Evolutionary conservation across 2,888 invertebrate genomes (phyloP), one percentile per base, ranked within the genome.

Genomic region (Drosophila borborema): DNA sequence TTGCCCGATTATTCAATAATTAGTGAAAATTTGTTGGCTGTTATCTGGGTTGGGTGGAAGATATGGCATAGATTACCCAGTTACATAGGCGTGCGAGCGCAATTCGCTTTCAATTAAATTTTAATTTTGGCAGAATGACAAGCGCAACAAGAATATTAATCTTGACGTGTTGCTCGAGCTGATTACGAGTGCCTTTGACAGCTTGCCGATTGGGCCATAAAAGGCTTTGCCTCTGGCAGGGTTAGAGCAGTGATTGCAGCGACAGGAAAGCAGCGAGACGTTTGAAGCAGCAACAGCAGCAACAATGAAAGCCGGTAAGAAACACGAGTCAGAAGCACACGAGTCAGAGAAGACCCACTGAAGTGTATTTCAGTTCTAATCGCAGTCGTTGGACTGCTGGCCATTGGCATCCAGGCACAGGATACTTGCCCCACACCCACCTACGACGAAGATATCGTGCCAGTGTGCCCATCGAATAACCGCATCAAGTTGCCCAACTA

Each of bases 61-160:
- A 64, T 61, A 8, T 31, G 55, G 41, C 20, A 64, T 60, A 84
- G 82, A 87, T 85, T 87, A 83, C 77, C 71, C 48, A 41, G 58
- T 80, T 72, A 73, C 72, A 72, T 18, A 58, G 53, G 46, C 18
- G 18, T 23, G 18, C 20, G 59, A 34, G 36, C 45, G 82, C 61
- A 76, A 60, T 73, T 53, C 72, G 64, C 59, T 51, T 72, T 71
- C 67, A 56, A 74, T 75, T 76, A 49, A 62, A 73, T 69, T 71
- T 70, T 28, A 64, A 77, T 82, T 87, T 80, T 80, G 68, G 49
- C 51, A 34, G 23, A 23, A 20, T 59, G 68, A 75, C 69, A 79
- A 68, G 76, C 76, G 40, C 70, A 66, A 89, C 85, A 85, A 74
- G 49, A n/a, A 72, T 67, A 88, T 81, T 89, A 90, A 89, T 89